Evolutionary conservation across 2,888 invertebrate genomes (phyloP), one percentile per base, ranked within the genome.

Genomic region (Synanthedon formicaeformis): DNA sequence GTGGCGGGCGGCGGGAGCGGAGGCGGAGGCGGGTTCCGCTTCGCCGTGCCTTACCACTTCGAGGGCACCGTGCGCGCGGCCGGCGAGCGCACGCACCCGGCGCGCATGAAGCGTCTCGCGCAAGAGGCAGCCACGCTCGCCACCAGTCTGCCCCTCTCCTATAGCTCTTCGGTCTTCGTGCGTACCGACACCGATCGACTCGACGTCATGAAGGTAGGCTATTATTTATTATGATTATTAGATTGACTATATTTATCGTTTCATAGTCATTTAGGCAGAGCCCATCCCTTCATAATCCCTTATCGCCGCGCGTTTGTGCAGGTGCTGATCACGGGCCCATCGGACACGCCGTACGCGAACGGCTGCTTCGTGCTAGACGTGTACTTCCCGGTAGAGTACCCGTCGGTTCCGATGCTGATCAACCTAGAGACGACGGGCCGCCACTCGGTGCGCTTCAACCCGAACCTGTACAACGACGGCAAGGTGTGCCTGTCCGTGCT

Each of bases 61-160:
- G 96, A 96, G 78, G 92, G 93, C 58, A 94, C 94, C 64, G 94
- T 96, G 66, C 92, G 95, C 60, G 92, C 94, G 55, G 94, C 95
- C 0, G 95, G 96, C 54, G 95, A 96, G 69, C 91, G 95, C 53
- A 93, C 94, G 57, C 95, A 95, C 79, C 95, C 96, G 1, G 91
- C 94, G 41, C 90, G 97, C 59, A 94, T 96, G 65, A 96, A 97
- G 79, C 91, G 98, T 16, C 90, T 98, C 53, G 97, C 98, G 53
- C 98, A 97, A 87, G 97, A 98, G 85, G 94, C 96, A 50, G 96
- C 97, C 58, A 97, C 97, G 40, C 90, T 98, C 52, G 96, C 96
- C 60, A 96, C 96, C 55, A 94, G 95, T 61, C 89, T 98, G 67
- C 98, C 98, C 58, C 90, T 98, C 54, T 96, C 96, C 51, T 95